These are phyloP conservation scores for Idris sp. DNA, from an alignment of 1,140 invertebrate genomes.

Conservation along the genomic window DNA sequence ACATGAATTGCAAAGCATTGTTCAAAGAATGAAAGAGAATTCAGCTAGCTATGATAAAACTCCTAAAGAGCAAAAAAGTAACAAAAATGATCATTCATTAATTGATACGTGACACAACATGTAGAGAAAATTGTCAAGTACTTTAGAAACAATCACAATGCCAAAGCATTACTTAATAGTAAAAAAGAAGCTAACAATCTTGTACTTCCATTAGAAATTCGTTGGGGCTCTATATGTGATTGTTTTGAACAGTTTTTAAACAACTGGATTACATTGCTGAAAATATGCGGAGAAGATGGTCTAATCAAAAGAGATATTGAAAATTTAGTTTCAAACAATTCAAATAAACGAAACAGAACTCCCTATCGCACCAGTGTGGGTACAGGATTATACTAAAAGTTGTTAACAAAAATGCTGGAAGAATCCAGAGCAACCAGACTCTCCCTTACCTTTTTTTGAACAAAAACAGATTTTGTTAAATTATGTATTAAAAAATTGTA, in stretches of 20 bases:
- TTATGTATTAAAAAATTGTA: no score
- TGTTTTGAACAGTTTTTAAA: conserved; percentile 11
- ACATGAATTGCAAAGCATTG: not conserved
- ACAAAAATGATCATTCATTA: no score
- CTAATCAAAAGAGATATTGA: conserved; percentile 9
- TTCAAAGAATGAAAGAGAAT: not conserved
- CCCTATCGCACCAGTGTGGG: no score
- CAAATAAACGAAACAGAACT: conserved; percentile 17
- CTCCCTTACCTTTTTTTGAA: no score
- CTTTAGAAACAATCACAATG: conserved; percentile 16
- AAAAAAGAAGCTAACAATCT: not conserved
- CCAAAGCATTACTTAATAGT: conserved; percentile 1
- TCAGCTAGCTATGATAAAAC: no score
- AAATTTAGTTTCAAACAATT: conserved; percentile 4
- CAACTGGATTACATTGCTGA: conserved; percentile 9
- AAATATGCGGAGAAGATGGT: conserved; percentile 4
- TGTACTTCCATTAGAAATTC: conserved; percentile 11
- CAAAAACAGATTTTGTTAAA: no score
- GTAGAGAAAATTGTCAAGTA: conserved; percentile 20
- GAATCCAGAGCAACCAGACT: no score
- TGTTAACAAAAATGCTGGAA: no score
- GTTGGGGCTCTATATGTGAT: conserved; percentile 8
- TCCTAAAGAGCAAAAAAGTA: no score
- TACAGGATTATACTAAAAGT: no score
- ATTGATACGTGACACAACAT: conserved; percentile 4